Base-by-base conservation (phyloP, 2,113 vertebrate species). In the Phaethon lepturus region DNA sequence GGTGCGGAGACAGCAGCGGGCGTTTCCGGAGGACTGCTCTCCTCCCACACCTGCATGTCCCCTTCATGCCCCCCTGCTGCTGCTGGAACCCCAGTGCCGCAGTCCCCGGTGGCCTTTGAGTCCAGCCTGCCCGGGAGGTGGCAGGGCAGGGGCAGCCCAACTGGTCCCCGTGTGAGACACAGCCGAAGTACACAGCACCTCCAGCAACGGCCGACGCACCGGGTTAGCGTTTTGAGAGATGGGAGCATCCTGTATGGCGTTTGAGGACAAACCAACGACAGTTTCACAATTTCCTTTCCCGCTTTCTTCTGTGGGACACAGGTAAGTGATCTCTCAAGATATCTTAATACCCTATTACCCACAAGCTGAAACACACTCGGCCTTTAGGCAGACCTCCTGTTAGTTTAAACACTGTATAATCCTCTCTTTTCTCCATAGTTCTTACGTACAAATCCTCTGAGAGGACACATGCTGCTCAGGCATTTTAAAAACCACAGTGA, bases 271-370 rank as follows among this genome's bases (percentile, higher is more conserved):
- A 49, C 10, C 78, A 93, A 84, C 13, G 56, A 77, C 47, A 68
- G 71, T 83, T 92, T 87, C 40, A 67, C 17, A 44, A 23, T 63
- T 53, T 77, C 72, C 69, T 80, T 97, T 92, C 45, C 45, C 55
- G 59, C 93, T 96, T 87, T 90, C 86, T 94, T 96, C 84, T 91
- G 84, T 78, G 91, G 92, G 92, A 95, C 87, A 66, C 69, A 79
- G 40, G 23, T 66, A 95, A 85, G 44, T 53, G 40, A 53, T 45
- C 22, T 95, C 38, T 95, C 44, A 81, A 73, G 73, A 58, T 72
- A 50, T 55, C 35, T 91, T 95, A 96, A 94, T 93, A 94, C 88
- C 42, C 35, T 71, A 47, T 79, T 97, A 60, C 40, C 8, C 42
- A 92, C 38, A 77, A 59, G 44, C 47, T 79, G 74, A 56, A 67